phyloP scores from a whole-genome alignment of 1,140 invertebrate genomes.

The Gonatopus flavifemur region DNA sequence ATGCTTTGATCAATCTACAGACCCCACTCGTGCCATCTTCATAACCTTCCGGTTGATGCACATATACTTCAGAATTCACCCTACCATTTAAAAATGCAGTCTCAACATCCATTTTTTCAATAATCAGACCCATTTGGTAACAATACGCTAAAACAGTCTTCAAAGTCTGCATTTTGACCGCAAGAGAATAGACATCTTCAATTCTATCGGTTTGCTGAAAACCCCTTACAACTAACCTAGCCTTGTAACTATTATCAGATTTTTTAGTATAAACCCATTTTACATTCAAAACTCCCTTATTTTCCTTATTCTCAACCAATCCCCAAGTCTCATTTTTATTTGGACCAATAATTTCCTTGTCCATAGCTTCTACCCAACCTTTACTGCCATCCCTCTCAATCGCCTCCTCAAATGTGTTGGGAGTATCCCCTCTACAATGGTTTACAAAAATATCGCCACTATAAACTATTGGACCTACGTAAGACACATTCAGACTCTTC shows the following conservation, averaged over 20 bases:
- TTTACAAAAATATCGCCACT: not conserved
- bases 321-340: not conserved
- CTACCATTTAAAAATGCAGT: slow-evolving; percentile 5
- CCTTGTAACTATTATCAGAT: not conserved
- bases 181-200: slow-evolving; percentile 5
- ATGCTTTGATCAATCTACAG: slow-evolving; percentile 27
- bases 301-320: not conserved
- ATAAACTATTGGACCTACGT: not conserved
- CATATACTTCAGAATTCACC: slow-evolving; percentile 6
- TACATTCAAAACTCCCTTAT: not conserved
- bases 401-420: not conserved
- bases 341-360: not conserved
- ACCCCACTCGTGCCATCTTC: slow-evolving; percentile 17
- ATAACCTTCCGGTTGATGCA: slow-evolving; percentile 42
- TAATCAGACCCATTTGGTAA: not conserved
- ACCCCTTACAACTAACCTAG: no score
- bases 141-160: not conserved
- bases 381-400: not conserved
- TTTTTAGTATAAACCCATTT: not conserved
- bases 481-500: not conserved
- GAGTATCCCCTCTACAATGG: not conserved
- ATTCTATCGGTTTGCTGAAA: slow-evolving; percentile 11
- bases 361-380: not conserved
- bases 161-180: not conserved
- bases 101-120: no score